These are phyloP conservation scores for Hozukius guyotensis DNA, from an alignment of 2,797 vertebrate species.

Conservation along the genomic window DNA sequence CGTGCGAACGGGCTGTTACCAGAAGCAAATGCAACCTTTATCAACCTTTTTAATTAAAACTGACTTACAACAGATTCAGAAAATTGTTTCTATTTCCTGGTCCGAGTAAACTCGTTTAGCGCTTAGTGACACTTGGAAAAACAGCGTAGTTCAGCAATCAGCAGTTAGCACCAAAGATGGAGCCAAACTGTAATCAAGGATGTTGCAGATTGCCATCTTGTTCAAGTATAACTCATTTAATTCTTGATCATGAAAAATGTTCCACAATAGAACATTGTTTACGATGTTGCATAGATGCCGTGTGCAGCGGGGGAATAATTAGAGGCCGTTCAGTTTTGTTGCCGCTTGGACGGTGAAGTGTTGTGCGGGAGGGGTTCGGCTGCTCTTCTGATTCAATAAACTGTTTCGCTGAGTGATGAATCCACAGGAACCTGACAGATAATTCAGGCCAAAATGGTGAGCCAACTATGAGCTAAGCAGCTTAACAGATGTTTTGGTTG, in stretches of 20 bases:
- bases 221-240: not conserved
- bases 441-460: constrained; percentile 23
- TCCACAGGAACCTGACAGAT: constrained; percentile 58
- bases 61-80: too few species aligned
- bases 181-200: not conserved
- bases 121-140: not conserved
- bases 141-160: too few species aligned
- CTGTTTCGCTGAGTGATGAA: constrained; percentile 59
- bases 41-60: too few species aligned
- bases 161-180: not conserved
- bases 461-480: constrained; percentile 53
- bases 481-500: constrained; percentile 62
- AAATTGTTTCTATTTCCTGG: not conserved
- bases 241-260: not conserved
- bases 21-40: too few species aligned
- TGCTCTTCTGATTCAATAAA: constrained; percentile 48
- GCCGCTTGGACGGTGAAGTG: not conserved
- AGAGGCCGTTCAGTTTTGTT: not conserved
- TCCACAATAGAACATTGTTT: constrained; percentile 1
- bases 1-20: too few species aligned
- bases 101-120: not conserved
- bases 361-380: not conserved
- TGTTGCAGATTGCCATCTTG: not conserved
- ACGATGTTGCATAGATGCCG: not conserved
- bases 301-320: constrained; percentile 17